phyloP scores from a whole-genome alignment of 2,888 invertebrate genomes.

The Meiosimyza decipiens region DNA sequence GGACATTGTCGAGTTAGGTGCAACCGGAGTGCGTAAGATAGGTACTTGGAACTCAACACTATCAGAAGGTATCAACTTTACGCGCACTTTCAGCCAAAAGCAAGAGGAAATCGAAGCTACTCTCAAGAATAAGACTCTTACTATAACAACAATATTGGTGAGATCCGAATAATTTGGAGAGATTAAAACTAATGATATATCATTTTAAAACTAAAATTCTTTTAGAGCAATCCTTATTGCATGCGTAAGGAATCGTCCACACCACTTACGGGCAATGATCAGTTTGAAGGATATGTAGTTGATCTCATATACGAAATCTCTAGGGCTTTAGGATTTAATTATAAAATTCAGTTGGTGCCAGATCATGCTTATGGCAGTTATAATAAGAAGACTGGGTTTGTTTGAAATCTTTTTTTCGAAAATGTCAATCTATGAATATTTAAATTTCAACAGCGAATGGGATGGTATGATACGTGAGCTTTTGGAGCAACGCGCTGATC shows the following conservation, averaged over 20 bases:
- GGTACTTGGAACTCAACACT: conserved; percentile 87
- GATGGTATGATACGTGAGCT: conserved; percentile 91
- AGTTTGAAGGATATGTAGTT: conserved; percentile 94
- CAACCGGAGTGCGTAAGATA: conserved; percentile 84
- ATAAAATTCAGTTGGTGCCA: conserved; percentile 85
- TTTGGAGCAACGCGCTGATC: conserved; percentile 89
- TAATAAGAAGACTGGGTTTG: conserved; percentile 75
- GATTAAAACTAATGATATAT: not conserved
- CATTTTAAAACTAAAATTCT: not conserved
- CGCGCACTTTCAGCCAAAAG: conserved; percentile 85
- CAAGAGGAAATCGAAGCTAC: conserved; percentile 90
- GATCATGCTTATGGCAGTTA: conserved; percentile 87
- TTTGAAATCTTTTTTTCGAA: not conserved
- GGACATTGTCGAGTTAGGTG: conserved; percentile 90
- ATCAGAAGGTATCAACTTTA: conserved; percentile 84
- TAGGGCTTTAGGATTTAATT: conserved; percentile 86
- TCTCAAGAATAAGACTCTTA: conserved; percentile 90
- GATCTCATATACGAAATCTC: conserved; percentile 95
- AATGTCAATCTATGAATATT: not conserved
- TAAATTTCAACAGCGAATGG: conserved; percentile 76
- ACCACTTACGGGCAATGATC: conserved; percentile 87
- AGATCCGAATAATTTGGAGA: conserved; percentile 59
- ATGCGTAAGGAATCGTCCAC: conserved; percentile 91
- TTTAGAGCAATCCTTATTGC: conserved; percentile 93
- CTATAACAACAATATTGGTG: conserved; percentile 92